A percentile compares a stretch with the other conserved stretches of the same genome.
Evolutionary conservation across 2,797 vertebrate genomes (phyloP).

Genomic region (Leuciscus waleckii): DNA sequence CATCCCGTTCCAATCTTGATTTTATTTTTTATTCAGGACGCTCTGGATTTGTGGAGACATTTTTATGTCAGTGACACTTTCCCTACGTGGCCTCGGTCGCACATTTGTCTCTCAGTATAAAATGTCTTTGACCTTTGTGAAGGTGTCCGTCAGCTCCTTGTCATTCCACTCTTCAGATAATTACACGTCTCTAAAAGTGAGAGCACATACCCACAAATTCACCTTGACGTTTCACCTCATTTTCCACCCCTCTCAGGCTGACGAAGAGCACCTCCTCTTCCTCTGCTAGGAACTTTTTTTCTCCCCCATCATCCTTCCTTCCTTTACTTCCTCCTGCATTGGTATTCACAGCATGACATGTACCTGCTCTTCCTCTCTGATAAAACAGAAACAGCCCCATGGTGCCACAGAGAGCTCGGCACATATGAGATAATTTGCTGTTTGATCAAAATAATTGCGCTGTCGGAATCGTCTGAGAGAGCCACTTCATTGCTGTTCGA

Average conservation of each 20-base stretch:
- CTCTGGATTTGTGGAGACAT: background rate
- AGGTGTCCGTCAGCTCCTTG: slow-evolving; percentile 9
- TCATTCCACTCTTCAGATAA: background rate
- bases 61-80: slow-evolving; percentile 1
- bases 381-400: slow-evolving; percentile 56
- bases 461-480: slow-evolving; percentile 57
- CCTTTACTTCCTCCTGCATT: slow-evolving; percentile 45
- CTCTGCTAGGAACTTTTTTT: background rate
- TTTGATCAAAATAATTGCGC: slow-evolving; percentile 66
- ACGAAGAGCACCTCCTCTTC: background rate
- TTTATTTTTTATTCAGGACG: background rate
- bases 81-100: background rate
- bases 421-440: slow-evolving; percentile 65
- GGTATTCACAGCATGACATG: slow-evolving; percentile 62
- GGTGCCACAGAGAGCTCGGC: slow-evolving; percentile 48
- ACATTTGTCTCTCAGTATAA: slow-evolving; percentile 23
- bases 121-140: slow-evolving; percentile 35
- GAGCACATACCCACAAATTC: slow-evolving; percentile 10
- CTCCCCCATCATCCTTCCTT: background rate
- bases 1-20: background rate
- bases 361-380: slow-evolving; percentile 57
- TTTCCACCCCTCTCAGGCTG: background rate
- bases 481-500: slow-evolving; percentile 39
- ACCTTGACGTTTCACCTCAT: slow-evolving; percentile 31
- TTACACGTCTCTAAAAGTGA: slow-evolving; percentile 31